Base-by-base conservation (phyloP, 2,888 invertebrate species). In the Sepiola atlantica region DNA sequence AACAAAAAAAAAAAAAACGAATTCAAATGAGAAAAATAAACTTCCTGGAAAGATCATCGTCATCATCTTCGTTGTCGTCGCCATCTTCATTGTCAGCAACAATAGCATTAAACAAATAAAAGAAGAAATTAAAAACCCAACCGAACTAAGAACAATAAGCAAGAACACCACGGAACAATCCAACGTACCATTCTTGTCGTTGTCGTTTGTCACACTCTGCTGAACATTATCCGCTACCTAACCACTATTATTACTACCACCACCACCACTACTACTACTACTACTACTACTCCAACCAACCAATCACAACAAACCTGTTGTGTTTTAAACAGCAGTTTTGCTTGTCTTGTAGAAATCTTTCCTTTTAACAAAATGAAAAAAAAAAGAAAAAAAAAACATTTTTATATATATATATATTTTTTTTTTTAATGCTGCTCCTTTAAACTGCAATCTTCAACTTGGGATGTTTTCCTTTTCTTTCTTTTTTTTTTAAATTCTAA, bases 241-340 rank as follows among this genome's bases (percentile, higher is more conserved):
- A 77, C 77, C n/a, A 77, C 77, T 77, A 77, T 77, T 77, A 77
- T 77, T 77, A 77, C 77, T 18, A 77, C 77, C n/a, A 57, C 57
- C 21, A 77, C n/a, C 77, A 77, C 77, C 77, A 77, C 6, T 6
- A 61, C 61, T 10, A 61, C 61, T 28, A 61, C 77, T n/a, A 77
- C 77, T 77, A 77, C n/a, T 77, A 77, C 77, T 77, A 77, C 77
- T 77, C n/a, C 77, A 45, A 45, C 45, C 45, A 45, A n/a, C 77
- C 77, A 77, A 77, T 21, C 77, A 77, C 77, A 77, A 45, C 45
- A 92, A n/a, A 45, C 35, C 92, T 92, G 92, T 92, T 92, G 92
- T 92, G 92, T 92, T 92, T 92, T 92, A 92, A 45, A 92, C 92
- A 92, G 92, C 92, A 92, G 92, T n/a, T 92, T 92, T 92, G 55